Evolutionary conservation across 1,140 invertebrate genomes (phyloP), one percentile per base, ranked within the genome.

Genomic region (Drosophila trapezifrons): DNA sequence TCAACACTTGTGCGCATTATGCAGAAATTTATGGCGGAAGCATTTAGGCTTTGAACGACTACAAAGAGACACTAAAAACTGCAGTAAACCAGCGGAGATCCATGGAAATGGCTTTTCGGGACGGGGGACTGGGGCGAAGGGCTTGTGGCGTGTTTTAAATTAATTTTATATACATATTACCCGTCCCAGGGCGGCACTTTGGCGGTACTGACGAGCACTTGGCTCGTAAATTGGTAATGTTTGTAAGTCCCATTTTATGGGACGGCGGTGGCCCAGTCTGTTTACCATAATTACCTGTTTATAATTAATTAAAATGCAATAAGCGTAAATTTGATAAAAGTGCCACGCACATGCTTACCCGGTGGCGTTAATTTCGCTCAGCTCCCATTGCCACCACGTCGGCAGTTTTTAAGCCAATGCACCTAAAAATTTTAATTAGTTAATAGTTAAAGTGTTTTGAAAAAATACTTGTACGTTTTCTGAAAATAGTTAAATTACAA

Each of bases 231-330:
- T 77, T 71, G 65, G 70, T 63, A 65, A 78, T 58, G 49, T 45
- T 58, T 46, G 37, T 59, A 76, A 59, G 64, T 62, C 55, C 47
- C 13, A 35, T 58, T 76, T 76, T 77, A 77, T 77, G 73, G 56
- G 29, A 6, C 40, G 35, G 17, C 49, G 42, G 42, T 66, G 63
- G 63, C 62, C 69, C 85, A 56, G 64, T 58, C 71, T 87, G 84
- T 71, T 89, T 89, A 86, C 81, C 86, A 90, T 90, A 90, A 90
- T 90, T 90, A 90, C 85, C 85, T 90, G 85, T 90, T 90, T 90
- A 90, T 90, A 90, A 90, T 90, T 90, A 90, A 90, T 90, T 90
- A 90, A 90, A 90, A 90, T 90, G 86, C 85, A 90, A 90, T 90
- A 90, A 90, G 81, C 85, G 85, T 90, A 90, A 79, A 90, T 81